phyloP scores from a whole-genome alignment of 2,888 invertebrate species.

The Apamea sordens region DNA sequence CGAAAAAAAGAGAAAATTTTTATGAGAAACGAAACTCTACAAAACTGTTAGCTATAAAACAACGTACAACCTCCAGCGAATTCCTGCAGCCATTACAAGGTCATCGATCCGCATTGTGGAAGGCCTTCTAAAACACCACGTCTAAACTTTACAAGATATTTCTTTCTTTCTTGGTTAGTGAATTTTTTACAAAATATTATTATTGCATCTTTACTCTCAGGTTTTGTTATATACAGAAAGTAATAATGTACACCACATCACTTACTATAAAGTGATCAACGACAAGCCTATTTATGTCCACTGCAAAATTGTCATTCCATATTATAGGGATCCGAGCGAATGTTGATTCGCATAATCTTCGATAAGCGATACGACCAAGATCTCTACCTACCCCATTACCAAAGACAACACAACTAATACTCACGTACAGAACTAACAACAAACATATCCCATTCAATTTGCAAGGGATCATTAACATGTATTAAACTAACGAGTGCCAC shows the following conservation, averaged over 20 bases:
- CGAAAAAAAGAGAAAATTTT: no score
- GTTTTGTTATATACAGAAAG: neutral
- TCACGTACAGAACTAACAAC: slow-evolving; percentile 43
- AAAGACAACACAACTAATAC: slow-evolving; percentile 3
- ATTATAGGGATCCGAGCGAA: neutral
- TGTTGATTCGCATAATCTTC: slow-evolving; percentile 16
- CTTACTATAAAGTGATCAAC: neutral
- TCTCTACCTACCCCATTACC: slow-evolving; percentile 5
- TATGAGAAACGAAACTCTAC: no score
- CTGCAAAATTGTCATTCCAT: no score
- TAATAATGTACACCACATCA: neutral
- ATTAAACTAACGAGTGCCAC: slow-evolving; percentile 51
- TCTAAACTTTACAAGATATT: no score
- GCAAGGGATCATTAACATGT: slow-evolving; percentile 46
- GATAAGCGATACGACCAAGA: slow-evolving; percentile 18
- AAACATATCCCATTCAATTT: slow-evolving; percentile 41
- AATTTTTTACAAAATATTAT: neutral
- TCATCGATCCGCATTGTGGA: no score
- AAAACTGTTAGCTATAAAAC: no score
- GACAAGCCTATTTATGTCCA: neutral
- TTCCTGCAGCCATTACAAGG: no score
- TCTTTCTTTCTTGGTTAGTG: no score
- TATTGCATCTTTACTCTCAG: neutral
- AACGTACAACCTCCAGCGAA: no score
- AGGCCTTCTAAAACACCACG: no score